These are phyloP conservation scores for Ceratitis capitata DNA, from an alignment of 1,140 invertebrate genomes.

Conservation along the genomic window DNA sequence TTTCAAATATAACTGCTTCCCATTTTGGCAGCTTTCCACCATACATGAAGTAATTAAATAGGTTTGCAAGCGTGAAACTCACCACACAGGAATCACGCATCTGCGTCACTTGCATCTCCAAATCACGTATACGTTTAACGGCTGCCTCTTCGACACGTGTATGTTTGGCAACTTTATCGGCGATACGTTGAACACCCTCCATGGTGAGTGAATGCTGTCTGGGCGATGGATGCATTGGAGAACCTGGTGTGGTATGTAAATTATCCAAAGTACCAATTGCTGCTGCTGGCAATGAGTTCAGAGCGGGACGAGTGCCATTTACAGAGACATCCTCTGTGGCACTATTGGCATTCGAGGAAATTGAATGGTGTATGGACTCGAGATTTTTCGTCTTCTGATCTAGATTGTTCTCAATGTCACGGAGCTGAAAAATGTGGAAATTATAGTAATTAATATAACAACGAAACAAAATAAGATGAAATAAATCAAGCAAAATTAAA, in stretches of 20 bases:
- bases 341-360: slow-evolving; percentile 68
- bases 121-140: slow-evolving; percentile 76
- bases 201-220: slow-evolving; percentile 65
- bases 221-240: slow-evolving; percentile 50
- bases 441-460: not conserved
- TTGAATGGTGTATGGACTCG: slow-evolving; percentile 74
- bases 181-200: slow-evolving; percentile 70
- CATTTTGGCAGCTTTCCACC: not conserved
- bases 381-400: slow-evolving; percentile 75
- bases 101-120: slow-evolving; percentile 75
- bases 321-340: slow-evolving; percentile 83
- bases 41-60: not conserved
- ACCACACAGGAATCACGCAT: slow-evolving; percentile 72
- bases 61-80: slow-evolving; percentile 49
- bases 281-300: not conserved
- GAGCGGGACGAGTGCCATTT: slow-evolving; percentile 55
- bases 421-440: slow-evolving; percentile 55
- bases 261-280: not conserved
- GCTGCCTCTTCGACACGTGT: slow-evolving; percentile 77
- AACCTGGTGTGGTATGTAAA: slow-evolving; percentile 43
- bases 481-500: no score
- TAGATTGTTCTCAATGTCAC: slow-evolving; percentile 71
- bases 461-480: not conserved
- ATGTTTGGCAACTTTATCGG: slow-evolving; percentile 75
- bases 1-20: not conserved